Evolutionary conservation across 2,113 vertebrate genomes (phyloP).

Genomic region (Microtus ochrogaster): DNA sequence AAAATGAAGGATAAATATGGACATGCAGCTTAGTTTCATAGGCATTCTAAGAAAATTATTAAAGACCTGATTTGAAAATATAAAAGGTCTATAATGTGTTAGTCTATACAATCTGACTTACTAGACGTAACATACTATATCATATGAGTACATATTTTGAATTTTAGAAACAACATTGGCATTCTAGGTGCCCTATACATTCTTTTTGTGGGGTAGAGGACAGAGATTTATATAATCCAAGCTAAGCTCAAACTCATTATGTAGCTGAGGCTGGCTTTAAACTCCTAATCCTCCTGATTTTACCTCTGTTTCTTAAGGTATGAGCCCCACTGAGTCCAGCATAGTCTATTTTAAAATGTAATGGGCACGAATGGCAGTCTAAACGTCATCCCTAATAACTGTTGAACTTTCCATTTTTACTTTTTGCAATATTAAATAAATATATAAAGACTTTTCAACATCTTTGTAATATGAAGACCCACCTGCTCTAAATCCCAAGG

Average conservation of each 20-base stretch:
- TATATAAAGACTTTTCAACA: conserved; percentile 11
- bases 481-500: not conserved
- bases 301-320: not conserved
- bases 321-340: not conserved
- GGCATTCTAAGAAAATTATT: conserved; percentile 37
- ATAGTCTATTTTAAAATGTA: not conserved
- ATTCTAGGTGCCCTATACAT: not conserved
- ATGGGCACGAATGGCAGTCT: not conserved
- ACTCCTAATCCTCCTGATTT: not conserved
- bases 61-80: conserved; percentile 52
- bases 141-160: conserved; percentile 18
- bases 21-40: conserved; percentile 16
- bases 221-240: not conserved
- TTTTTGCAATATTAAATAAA: conserved; percentile 47
- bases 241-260: not conserved
- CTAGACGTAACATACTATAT: not conserved
- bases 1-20: not conserved
- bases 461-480: conserved; percentile 23
- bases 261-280: not conserved
- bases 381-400: not conserved
- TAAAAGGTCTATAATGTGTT: not conserved
- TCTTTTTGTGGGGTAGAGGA: not conserved
- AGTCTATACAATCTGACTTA: not conserved
- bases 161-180: conserved; percentile 28
- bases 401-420: not conserved